phyloP scores from a whole-genome alignment of 2,113 vertebrate species.

The Callopanchax toddi region DNA sequence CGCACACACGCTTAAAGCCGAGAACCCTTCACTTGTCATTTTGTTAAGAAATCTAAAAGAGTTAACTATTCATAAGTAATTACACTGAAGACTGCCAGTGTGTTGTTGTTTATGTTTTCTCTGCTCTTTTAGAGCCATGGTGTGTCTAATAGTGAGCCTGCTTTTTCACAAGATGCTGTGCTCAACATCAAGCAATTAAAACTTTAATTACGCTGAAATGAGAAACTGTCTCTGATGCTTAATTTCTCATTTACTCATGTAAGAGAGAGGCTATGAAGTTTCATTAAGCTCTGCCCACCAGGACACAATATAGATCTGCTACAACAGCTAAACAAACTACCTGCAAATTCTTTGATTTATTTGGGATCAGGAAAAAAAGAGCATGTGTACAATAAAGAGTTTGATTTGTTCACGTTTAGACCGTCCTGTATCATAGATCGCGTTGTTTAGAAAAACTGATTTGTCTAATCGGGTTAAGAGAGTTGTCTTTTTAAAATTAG shows the following conservation, averaged over 20 bases:
- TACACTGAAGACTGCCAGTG: slow-evolving; percentile 35
- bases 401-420: slow-evolving; percentile 16
- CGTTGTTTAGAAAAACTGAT: background rate
- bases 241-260: slow-evolving; percentile 74
- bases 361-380: slow-evolving; percentile 24
- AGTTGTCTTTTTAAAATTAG: background rate
- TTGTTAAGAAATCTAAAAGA: slow-evolving; percentile 28
- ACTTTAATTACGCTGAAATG: slow-evolving; percentile 76
- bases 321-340: slow-evolving; percentile 15
- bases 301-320: slow-evolving; percentile 58
- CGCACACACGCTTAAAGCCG: background rate
- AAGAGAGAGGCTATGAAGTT: slow-evolving; percentile 68
- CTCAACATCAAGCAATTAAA: slow-evolving; percentile 74
- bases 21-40: slow-evolving; percentile 33
- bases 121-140: slow-evolving; percentile 26
- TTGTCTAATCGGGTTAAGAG: background rate
- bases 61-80: slow-evolving; percentile 50
- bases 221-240: slow-evolving; percentile 74
- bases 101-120: slow-evolving; percentile 48
- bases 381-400: slow-evolving; percentile 17
- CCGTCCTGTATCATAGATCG: slow-evolving; percentile 2
- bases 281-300: slow-evolving; percentile 64
- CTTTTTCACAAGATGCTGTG: slow-evolving; percentile 52
- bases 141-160: slow-evolving; percentile 44
- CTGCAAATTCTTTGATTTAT: slow-evolving; percentile 50